Conservation (phyloP, 1,140 invertebrate species). For the Pristionchus pacificus region DNA sequence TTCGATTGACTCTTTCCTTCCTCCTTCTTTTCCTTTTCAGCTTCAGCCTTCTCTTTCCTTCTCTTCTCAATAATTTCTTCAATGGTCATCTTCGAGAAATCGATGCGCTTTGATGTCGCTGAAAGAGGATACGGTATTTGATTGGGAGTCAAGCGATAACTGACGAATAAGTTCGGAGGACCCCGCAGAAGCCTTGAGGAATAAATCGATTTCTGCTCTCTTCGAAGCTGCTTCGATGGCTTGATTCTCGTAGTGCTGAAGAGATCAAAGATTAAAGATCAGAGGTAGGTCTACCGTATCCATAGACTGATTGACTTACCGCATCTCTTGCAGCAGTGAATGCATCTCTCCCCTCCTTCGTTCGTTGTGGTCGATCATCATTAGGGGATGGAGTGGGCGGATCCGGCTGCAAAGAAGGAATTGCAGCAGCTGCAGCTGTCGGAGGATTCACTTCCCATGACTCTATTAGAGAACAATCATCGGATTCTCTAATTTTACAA, state of each 20-base stretch:
- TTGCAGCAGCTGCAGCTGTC: not conserved
- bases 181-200: constrained; percentile 18
- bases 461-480: too few species aligned
- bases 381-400: constrained; percentile 36
- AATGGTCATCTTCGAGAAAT: not conserved
- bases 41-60: not conserved
- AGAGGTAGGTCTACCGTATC: not conserved
- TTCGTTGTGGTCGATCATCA: constrained; percentile 12
- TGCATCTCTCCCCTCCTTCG: constrained; percentile 28
- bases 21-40: not conserved
- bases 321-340: constrained; percentile 39
- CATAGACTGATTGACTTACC: constrained; percentile 19
- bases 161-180: not conserved
- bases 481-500: too few species aligned
- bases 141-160: not conserved
- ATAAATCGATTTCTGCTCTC: constrained; percentile 36
- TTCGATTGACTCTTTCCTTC: not conserved
- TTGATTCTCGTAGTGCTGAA: constrained; percentile 45
- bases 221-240: constrained; percentile 37
- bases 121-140: not conserved
- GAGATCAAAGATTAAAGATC: not conserved
- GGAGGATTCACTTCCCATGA: not conserved
- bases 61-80: not conserved
- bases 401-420: constrained; percentile 37
- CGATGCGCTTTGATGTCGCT: not conserved